Percentiles rank a stretch among this genome's conserved stretches.
Conservation (phyloP, 2,888 invertebrate genomes). For the Sminthurinus aureus region DNA sequence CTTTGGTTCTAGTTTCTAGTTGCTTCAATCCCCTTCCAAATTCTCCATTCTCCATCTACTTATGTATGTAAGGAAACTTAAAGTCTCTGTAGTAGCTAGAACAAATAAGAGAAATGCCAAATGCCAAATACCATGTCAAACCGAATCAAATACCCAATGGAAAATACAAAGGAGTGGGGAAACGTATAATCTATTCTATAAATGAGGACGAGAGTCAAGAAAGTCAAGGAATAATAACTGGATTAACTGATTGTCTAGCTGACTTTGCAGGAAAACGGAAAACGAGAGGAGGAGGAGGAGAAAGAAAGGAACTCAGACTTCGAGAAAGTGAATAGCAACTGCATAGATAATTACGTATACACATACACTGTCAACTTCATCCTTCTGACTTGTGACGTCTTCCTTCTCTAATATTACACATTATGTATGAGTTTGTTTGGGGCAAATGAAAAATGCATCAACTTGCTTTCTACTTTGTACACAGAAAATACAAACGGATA, state of each 20-base stretch:
- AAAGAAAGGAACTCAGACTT: no score
- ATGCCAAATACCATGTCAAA: background rate
- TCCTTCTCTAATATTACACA: no score
- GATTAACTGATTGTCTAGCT: constrained; percentile 7
- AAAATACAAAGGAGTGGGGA: background rate
- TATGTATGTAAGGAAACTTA: background rate
- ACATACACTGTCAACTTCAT: no score
- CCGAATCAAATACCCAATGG: background rate
- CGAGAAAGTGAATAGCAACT: no score
- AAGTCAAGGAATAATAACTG: background rate
- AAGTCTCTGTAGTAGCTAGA: background rate
- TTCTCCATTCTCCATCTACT: constrained; percentile 1
- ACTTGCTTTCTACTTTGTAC: no score
- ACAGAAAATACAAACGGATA: no score
- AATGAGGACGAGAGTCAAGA: background rate
- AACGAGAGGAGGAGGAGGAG: background rate
- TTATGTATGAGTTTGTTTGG: no score
- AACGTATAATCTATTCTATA: background rate
- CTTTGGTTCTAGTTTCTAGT: no score
- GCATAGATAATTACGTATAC: no score
- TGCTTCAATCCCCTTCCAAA: background rate
- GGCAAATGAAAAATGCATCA: no score
- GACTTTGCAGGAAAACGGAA: background rate
- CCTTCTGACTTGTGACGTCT: no score
- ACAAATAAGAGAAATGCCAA: no score